Evolutionary conservation across 2,888 invertebrate species (phyloP), one percentile per base, ranked within the genome.

Genomic region (Timema cristinae): DNA sequence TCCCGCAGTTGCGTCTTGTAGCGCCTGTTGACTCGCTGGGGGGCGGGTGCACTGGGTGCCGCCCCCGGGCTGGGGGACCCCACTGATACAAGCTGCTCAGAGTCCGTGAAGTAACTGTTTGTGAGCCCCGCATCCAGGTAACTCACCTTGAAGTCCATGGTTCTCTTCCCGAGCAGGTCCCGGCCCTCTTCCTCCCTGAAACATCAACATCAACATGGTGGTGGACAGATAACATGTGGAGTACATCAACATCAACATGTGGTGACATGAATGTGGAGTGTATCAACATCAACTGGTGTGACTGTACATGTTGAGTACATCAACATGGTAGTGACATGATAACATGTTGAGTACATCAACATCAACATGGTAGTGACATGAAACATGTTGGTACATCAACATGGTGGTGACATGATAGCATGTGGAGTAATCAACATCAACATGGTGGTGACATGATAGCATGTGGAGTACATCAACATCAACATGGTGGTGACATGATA

Each of bases 71-170:
- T 83, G 69, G 85, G 86, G 15, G 89, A 85, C 66, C 76, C 75
- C 68, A 76, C 87, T 72, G 87, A 87, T 5, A 69, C 73, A 16
- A 94, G 83, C 81, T 91, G 92, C 80, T 95, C 94, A 66, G 90
- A 88, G 79, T 95, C 95, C 8, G 93, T 92, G 84, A 95, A 94
- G 84, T 95, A 95, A 71, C 92, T 90, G 79, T 94, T 95, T 15
- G 95, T 94, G 75, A 97, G 86, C 15, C 95, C 95, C 0, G 95
- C 95, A 81, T 97, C 97, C 79, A 98, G 87, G 84, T 98, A 98
- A 81, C 97, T 97, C 71, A 96, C 96, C 87, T 98, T 98, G 84
- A 98, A 98, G 84, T 98, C 98, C 94, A 97, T 97, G 7, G 98
- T 98, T 76, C 99, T 88, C 83, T 99, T 99, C 52, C 98, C 98